These are phyloP conservation scores for human DNA, from an alignment of 2,113 vertebrate species.

Conservation along the genomic window DNA sequence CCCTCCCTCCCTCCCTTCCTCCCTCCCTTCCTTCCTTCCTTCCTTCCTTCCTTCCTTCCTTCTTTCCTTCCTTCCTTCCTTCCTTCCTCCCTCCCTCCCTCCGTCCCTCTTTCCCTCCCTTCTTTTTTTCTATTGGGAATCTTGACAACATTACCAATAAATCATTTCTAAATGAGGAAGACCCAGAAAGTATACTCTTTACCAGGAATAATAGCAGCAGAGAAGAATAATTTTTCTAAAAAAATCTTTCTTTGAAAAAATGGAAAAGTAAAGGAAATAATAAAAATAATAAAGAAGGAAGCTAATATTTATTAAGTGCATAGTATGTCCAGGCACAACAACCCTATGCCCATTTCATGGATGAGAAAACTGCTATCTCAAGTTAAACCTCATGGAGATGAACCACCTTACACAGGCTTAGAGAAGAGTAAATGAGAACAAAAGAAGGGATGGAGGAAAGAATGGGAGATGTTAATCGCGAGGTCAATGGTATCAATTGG, in stretches of 20 bases:
- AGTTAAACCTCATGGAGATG: not conserved
- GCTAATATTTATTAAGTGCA: not conserved
- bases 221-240: not conserved
- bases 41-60: not conserved
- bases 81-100: not conserved
- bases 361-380: not conserved
- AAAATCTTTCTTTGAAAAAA: not conserved
- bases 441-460: not conserved
- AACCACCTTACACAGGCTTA: not conserved
- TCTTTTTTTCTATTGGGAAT: not conserved
- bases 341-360: not conserved
- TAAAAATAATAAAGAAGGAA: not conserved
- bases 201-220: not conserved
- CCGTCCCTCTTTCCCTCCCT: accelerated
- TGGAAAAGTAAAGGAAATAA: not conserved
- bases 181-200: not conserved
- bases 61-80: too few relatives aligned
- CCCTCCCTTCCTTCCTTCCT: accelerated
- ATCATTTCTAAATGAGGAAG: not conserved
- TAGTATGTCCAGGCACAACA: not conserved
- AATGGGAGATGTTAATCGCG: not conserved
- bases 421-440: not conserved
- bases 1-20: accelerated
- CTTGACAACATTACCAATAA: not conserved
- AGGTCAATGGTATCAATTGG: not conserved